Evolutionary conservation across 2,888 invertebrate species (phyloP).

Genomic region (Sipha maydis): DNA sequence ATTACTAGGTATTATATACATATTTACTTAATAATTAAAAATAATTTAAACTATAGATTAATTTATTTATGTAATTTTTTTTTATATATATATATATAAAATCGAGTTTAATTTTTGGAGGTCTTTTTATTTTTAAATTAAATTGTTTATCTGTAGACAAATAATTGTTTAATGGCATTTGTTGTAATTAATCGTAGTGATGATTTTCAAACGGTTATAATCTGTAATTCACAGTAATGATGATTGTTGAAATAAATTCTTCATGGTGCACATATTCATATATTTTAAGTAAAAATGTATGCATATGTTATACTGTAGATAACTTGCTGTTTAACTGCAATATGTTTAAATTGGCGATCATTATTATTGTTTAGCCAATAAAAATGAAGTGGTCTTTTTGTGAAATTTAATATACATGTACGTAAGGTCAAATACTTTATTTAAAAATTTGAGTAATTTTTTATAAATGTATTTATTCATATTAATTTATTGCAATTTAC

Average conservation of each 20-base stretch:
- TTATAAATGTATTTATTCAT: background rate
- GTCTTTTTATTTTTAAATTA: conserved; percentile 21
- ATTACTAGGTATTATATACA: background rate
- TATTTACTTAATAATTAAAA: conserved; percentile 33
- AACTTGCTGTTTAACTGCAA: background rate
- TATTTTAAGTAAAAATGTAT: background rate
- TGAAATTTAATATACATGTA: background rate
- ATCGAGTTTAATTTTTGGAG: background rate
- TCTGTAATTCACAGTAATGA: conserved; percentile 16
- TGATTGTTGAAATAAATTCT: background rate
- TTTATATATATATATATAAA: background rate
- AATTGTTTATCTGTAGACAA: conserved; percentile 11
- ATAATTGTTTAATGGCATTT: conserved; percentile 14
- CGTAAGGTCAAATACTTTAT: background rate
- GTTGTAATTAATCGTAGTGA: conserved; percentile 34
- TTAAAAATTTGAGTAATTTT: background rate
- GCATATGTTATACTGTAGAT: too few relatives aligned
- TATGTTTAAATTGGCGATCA: background rate
- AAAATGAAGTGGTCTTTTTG: background rate
- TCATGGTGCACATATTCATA: background rate
- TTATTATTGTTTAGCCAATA: background rate
- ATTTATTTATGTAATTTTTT: background rate
- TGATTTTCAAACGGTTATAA: conserved; percentile 3
- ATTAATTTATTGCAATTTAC: background rate
- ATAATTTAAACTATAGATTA: conserved; percentile 28